Evolutionary conservation across 2,888 invertebrate genomes (phyloP).

Genomic region (Andrena hattorfiana): DNA sequence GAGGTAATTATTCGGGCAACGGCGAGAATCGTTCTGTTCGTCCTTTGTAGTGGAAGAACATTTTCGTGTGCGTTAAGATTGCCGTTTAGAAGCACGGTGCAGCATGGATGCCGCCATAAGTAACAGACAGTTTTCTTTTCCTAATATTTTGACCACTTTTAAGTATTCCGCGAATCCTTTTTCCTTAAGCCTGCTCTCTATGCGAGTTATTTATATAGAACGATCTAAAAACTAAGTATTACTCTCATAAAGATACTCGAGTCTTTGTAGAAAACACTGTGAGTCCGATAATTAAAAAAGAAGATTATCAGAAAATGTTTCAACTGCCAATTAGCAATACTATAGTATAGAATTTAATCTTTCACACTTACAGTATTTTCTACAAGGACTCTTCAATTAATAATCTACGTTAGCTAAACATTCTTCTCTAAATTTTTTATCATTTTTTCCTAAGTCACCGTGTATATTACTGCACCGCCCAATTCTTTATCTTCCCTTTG

Average conservation of each 20-base stretch:
- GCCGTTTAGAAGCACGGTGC: background rate
- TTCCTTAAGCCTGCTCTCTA: background rate
- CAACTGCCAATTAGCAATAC: too few relatives aligned
- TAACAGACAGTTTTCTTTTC: background rate
- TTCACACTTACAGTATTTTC: too few relatives aligned
- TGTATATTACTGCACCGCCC: background rate
- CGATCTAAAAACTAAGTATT: background rate
- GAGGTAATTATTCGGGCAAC: constrained; percentile 16
- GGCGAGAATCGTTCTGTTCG: background rate
- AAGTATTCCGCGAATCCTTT: background rate
- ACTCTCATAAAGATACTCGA: too few relatives aligned
- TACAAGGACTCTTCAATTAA: too few relatives aligned
- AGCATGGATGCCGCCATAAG: background rate
- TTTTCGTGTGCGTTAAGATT: constrained; percentile 9
- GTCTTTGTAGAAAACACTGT: too few relatives aligned
- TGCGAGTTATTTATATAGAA: background rate
- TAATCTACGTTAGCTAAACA: too few relatives aligned
- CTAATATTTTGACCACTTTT: background rate
- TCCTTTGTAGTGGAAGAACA: constrained; percentile 10
- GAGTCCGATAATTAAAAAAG: too few relatives aligned
- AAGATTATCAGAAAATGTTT: too few relatives aligned
- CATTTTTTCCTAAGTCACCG: background rate
- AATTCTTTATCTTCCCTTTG: constrained; percentile 10
- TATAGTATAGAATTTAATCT: too few relatives aligned
- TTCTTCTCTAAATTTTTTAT: too few relatives aligned